Evolutionary conservation across 2,888 invertebrate genomes (phyloP), one percentile per base, ranked within the genome.

Genomic region (Metallyticus violacea): DNA sequence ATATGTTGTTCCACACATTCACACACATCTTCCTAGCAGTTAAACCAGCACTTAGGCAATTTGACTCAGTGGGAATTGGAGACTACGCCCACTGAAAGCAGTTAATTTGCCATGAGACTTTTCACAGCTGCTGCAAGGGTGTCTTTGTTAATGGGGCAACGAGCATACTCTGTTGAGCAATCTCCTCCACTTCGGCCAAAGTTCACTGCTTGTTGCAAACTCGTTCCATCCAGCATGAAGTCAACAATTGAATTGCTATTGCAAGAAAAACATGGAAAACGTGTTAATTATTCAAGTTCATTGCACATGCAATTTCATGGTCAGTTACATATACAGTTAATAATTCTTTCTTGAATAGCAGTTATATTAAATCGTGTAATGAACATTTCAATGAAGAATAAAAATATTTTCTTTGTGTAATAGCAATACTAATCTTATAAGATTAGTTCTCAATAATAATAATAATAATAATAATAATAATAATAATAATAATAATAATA

Each of bases 181-280:
- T 94, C 92, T 88, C 95, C 94, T 81, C 93, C 91, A 7, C 94
- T 93, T 77, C 93, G 92, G 0, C 96, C 96, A 83, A 94, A 93
- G 82, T 95, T 93, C 28, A 96, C 92, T 0, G 96, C 96, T 89
- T 95, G 94, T 90, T 95, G 95, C 79, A 96, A 93, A 1, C 95
- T 93, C 0, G 96, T 96, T 0, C 96, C 96, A 89, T 96, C 95
- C 83, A 96, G 90, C 92, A 96, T 93, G 85, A 95, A 95, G 7
- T 94, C 93, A 22, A 96, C 93, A 28, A 96, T 90, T 0, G 95
- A 93, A 89, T 96, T 96, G 88, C 96, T 96, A 91, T 82, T 62
- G 1, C 22, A 62, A 79, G 25, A 79, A 5, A 79, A 26, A n/a
- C n/a, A 26, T 79, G 0, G n/a, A 26, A 79, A 27, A 15, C 7